Percentiles rank a stretch among this genome's conserved stretches.
Conservation (phyloP, 2,113 vertebrate genomes). For the Cyrtonyx montezumae region DNA sequence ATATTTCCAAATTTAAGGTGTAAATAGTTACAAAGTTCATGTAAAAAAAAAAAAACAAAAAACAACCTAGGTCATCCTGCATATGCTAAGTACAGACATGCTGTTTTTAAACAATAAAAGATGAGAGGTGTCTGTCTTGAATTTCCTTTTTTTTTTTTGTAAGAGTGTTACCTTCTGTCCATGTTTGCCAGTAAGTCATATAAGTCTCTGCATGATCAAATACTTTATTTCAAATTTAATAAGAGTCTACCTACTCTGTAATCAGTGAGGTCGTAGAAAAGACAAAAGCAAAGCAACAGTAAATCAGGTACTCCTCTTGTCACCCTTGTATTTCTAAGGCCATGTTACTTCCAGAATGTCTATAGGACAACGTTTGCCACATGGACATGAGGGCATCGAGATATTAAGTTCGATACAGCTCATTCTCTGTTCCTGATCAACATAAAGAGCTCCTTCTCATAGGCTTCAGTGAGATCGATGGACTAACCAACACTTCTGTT, state of each 20-base stretch:
- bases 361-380: background rate
- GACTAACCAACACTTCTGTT: background rate
- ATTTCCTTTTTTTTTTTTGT: background rate
- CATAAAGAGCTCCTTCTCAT: background rate
- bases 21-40: background rate
- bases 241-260: background rate
- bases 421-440: background rate
- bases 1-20: background rate
- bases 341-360: background rate
- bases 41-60: background rate
- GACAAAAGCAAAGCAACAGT: background rate
- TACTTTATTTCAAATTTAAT: background rate
- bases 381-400: background rate
- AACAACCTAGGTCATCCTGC: background rate
- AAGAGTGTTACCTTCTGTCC: background rate
- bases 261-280: background rate
- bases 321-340: background rate
- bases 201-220: background rate
- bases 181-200: fast-evolving
- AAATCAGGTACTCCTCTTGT: background rate
- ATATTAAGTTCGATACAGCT: background rate
- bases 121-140: background rate
- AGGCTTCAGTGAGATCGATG: background rate
- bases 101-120: background rate
- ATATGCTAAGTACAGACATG: fast-evolving